Base-by-base conservation (phyloP, 2,888 invertebrate genomes). In the Molanna angustata region DNA sequence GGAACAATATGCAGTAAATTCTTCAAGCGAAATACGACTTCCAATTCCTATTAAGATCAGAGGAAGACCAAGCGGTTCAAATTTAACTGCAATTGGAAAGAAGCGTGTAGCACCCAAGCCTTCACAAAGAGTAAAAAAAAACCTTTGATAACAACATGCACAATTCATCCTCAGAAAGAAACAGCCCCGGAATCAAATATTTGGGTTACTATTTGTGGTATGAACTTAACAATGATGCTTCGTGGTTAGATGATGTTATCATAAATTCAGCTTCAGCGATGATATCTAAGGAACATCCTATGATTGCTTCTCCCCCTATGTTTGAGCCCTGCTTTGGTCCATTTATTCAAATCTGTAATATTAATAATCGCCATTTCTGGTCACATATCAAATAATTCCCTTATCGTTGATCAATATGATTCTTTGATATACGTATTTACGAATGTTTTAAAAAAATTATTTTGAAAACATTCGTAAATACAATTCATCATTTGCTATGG, bases 341-440 rank as follows among this genome's bases (percentile, higher is more conserved):
- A 20, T 43, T 43, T 43, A 19, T 43, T 13, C 43, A 43, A 19
- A 43, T 43, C 9, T 13, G 14, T 11, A 14, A 43, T 43, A 14
- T 43, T 22, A 11, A 43, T 20, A 21, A 21, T 11, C 4, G 7
- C 6, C 43, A 43, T 19, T 21, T 19, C 43, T 13, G 43, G 43
- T 3, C 3, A 19, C 3, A 43, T 43, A n/a, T 9, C 11, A 3
- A 16, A 20, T 11, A 21, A n/a, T 4, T 3, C 6, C 3, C 21
- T 43, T 14, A 20, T 43, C 11, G n/a, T 43, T 20, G 43, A 43
- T 16, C 43, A 43, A n/a, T 43, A 33, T 32, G 45, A 45, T 32
- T 45, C 32, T 6, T 16, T 45, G 14, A n/a, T n/a, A n/a, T n/a
- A n/a, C n/a, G n/a, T n/a, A n/a, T n/a, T n/a, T n/a, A n/a, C n/a